Conservation (phyloP, 1,140 invertebrate genomes). For the Littorina saxatilis region DNA sequence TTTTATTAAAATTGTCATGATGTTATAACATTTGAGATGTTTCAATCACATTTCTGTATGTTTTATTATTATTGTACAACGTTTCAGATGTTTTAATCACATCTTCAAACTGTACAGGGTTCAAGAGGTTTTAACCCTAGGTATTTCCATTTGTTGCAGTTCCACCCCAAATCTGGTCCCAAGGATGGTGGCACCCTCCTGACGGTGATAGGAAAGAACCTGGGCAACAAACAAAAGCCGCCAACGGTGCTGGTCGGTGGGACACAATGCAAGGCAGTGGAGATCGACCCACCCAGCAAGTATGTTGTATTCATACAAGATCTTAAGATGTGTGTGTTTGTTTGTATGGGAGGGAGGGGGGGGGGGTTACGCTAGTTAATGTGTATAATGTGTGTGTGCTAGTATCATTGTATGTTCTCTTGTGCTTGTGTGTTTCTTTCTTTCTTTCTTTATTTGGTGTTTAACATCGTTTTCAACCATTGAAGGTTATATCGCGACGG, state of each 20-base stretch:
- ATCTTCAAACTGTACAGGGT: too few relatives aligned
- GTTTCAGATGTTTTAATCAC: neutral
- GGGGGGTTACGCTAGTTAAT: too few relatives aligned
- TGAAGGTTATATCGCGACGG: too few relatives aligned
- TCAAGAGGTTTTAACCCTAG: neutral
- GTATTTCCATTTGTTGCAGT: conserved; percentile 77
- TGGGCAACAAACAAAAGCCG: conserved; percentile 93
- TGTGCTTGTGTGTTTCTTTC: too few relatives aligned
- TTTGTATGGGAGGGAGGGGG: too few relatives aligned
- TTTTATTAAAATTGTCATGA: neutral
- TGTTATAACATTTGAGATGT: neutral
- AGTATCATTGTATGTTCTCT: too few relatives aligned
- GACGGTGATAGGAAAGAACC: conserved; percentile 96
- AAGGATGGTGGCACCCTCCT: conserved; percentile 96
- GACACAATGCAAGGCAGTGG: conserved; percentile 27
- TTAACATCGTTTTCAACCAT: too few relatives aligned
- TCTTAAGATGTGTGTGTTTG: too few relatives aligned
- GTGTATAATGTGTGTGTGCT: too few relatives aligned
- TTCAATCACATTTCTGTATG: too few relatives aligned
- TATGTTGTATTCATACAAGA: too few relatives aligned
- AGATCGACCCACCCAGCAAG: conserved; percentile 32
- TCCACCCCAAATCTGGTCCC: conserved; percentile 94
- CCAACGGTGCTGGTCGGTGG: conserved; percentile 80
- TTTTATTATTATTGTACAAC: neutral
- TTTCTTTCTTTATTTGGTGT: too few relatives aligned